Percentiles rank a stretch among this genome's conserved stretches.
phyloP scores from a whole-genome alignment of 2,113 vertebrate genomes.

The Gallinago media region DNA sequence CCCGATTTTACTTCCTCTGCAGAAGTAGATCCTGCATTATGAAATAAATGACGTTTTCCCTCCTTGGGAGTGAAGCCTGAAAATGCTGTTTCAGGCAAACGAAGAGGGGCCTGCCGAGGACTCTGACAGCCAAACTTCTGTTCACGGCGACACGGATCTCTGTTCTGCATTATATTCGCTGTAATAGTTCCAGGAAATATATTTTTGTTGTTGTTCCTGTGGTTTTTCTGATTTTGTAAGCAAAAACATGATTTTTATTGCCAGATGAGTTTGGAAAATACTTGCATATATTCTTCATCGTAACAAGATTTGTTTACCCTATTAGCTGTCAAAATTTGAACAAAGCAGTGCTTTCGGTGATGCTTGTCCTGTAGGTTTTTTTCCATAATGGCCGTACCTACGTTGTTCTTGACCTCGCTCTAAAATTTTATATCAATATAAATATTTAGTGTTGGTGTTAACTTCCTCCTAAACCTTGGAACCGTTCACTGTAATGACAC shows the following conservation, averaged over 20 bases:
- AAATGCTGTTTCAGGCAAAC: not conserved
- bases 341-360: accelerated
- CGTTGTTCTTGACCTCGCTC: accelerated
- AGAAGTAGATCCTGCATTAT: not conserved
- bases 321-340: not conserved
- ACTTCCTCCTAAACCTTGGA: not conserved
- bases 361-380: not conserved
- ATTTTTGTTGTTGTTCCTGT: not conserved
- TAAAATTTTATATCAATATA: not conserved
- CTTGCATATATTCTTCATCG: not conserved
- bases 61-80: not conserved
- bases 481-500: not conserved
- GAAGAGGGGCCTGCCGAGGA: not conserved
- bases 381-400: accelerated
- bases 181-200: not conserved
- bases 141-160: not conserved
- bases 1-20: not conserved
- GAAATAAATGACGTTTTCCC: not conserved
- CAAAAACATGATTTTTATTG: not conserved
- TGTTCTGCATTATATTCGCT: accelerated
- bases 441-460: not conserved
- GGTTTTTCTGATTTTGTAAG: not conserved
- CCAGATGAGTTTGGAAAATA: not conserved
- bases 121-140: not conserved
- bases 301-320: not conserved